Evolutionary conservation across 2,113 vertebrate genomes (phyloP).

Genomic region (Hemiprocne comata): DNA sequence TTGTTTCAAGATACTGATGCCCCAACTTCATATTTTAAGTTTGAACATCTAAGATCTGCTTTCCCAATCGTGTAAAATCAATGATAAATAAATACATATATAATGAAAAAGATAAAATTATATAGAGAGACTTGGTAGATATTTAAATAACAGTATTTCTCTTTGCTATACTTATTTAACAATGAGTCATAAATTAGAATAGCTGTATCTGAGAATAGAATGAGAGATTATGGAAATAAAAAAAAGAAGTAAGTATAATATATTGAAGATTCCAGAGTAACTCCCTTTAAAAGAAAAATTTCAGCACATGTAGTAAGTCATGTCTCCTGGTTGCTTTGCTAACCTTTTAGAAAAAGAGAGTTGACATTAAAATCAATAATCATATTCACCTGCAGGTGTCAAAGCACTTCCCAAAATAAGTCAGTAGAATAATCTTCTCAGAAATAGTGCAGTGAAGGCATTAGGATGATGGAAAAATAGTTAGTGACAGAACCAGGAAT

Average conservation of each 20-base stretch:
- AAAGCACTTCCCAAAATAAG: neutral
- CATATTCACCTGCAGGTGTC: neutral
- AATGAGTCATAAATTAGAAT: neutral
- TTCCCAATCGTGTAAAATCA: neutral
- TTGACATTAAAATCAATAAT: neutral
- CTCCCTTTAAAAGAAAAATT: neutral
- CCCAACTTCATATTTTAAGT: neutral
- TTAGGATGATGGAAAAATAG: neutral
- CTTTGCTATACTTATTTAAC: neutral
- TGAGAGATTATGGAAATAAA: neutral
- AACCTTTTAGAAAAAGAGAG: neutral
- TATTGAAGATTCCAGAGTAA: neutral
- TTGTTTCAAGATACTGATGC: neutral
- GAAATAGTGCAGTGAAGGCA: neutral
- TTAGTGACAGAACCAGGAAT: neutral
- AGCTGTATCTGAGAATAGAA: neutral
- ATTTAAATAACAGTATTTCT: neutral
- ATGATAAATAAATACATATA: neutral
- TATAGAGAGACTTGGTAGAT: neutral
- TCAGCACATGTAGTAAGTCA: neutral
- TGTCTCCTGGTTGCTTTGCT: neutral
- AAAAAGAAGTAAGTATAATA: neutral
- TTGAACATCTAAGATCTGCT: neutral
- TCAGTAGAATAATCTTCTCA: neutral
- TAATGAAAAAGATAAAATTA: neutral